These are phyloP conservation scores for Augochlora pura DNA, from an alignment of 1,140 invertebrate species.

Conservation along the genomic window DNA sequence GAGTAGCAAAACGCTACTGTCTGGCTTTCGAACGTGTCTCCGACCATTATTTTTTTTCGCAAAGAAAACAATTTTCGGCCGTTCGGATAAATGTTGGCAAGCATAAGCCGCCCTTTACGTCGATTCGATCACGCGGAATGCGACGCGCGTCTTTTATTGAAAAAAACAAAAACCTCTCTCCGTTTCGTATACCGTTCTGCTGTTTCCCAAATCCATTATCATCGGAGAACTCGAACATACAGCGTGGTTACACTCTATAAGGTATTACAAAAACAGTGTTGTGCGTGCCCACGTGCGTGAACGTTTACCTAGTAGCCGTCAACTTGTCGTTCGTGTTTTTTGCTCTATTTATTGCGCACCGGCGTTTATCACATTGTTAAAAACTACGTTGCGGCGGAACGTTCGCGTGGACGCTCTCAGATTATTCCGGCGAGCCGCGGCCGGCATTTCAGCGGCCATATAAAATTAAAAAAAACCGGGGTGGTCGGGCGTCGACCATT, in stretches of 20 bases:
- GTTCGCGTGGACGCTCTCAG: conserved; percentile 65
- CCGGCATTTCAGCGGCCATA: conserved; percentile 1
- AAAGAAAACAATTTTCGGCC: neutral
- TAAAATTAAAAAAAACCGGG: conserved; percentile 12
- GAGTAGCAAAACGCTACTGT: too few relatives aligned
- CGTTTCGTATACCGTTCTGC: conserved; percentile 27
- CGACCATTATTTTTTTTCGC: neutral
- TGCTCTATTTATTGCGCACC: conserved; percentile 64
- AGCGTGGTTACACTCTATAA: conserved; percentile 51
- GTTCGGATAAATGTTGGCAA: neutral
- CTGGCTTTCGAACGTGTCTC: neutral
- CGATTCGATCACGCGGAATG: conserved; percentile 1
- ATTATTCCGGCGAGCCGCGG: conserved; percentile 27
- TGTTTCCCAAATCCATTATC: conserved; percentile 41
- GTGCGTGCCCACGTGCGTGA: conserved; percentile 66
- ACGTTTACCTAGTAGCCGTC: conserved; percentile 67
- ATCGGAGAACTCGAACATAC: conserved; percentile 56
- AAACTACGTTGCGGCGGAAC: conserved; percentile 58
- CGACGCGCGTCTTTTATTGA: conserved; percentile 13
- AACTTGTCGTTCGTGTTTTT: conserved; percentile 68
- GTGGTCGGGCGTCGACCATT: neutral
- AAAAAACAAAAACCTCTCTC: conserved; percentile 33
- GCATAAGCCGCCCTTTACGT: neutral
- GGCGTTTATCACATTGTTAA: conserved; percentile 61
- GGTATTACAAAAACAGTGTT: conserved; percentile 67